These are phyloP conservation scores for Ambastaia sidthimunki DNA, from an alignment of 2,797 vertebrate genomes.

Conservation along the genomic window DNA sequence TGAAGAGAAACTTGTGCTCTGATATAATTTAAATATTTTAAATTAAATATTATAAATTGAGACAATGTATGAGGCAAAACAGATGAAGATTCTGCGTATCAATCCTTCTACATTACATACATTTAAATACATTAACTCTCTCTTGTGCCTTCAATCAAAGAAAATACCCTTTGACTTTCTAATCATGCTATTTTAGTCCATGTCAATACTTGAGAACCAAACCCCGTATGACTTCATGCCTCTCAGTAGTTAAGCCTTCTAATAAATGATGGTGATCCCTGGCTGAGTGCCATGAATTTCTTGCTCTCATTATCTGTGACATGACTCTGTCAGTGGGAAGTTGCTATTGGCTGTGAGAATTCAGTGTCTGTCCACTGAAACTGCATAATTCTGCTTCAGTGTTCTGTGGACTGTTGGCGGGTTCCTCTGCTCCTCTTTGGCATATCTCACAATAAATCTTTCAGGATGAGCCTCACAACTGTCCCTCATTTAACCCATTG, in stretches of 20 bases:
- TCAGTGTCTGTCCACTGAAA: conserved; percentile 25
- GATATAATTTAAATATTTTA: too few species aligned
- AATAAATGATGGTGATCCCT: conserved; percentile 48
- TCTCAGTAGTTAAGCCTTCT: conserved; percentile 53
- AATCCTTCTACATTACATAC: too few species aligned
- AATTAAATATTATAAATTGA: too few species aligned
- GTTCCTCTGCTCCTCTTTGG: conserved; percentile 48
- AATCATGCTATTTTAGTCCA: conserved; percentile 65
- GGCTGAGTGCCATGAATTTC: conserved; percentile 44
- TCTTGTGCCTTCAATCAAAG: conserved; percentile 48
- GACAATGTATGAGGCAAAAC: too few species aligned
- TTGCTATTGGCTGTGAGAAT: conserved; percentile 44
- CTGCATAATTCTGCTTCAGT: conserved; percentile 30
- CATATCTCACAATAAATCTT: conserved; percentile 50
- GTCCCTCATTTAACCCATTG: conserved; percentile 11
- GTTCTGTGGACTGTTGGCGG: conserved; percentile 31
- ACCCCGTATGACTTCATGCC: conserved; percentile 56
- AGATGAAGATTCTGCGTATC: too few species aligned
- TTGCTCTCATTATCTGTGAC: conserved; percentile 29
- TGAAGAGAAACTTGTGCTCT: too few species aligned
- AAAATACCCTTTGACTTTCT: conserved; percentile 60
- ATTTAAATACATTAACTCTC: too few species aligned
- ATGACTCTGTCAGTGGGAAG: conserved; percentile 44
- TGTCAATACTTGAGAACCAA: conserved; percentile 45
- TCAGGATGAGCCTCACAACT: conserved; percentile 38